Percentiles rank a stretch among this genome's conserved stretches.
These are phyloP conservation scores for Epinephelus coioides DNA, from an alignment of 2,797 vertebrate genomes.

Conservation along the genomic window DNA sequence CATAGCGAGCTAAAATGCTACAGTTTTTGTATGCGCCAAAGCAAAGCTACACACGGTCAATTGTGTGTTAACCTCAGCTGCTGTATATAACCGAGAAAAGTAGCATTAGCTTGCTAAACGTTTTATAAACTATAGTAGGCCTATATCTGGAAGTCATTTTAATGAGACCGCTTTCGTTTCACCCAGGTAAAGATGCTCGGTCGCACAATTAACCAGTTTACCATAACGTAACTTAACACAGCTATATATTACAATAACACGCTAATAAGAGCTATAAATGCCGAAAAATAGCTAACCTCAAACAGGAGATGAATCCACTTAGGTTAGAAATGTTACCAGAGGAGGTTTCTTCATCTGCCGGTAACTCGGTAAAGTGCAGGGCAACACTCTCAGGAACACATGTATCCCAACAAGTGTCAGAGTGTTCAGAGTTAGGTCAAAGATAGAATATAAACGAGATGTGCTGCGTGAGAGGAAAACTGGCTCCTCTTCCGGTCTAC, in stretches of 20 bases:
- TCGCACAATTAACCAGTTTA: neutral
- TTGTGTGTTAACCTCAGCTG: neutral
- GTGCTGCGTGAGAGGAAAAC: neutral
- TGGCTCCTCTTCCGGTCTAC: constrained; percentile 16
- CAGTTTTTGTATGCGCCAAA: neutral
- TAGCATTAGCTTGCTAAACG: neutral
- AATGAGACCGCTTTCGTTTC: neutral
- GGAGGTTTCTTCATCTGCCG: constrained; percentile 28
- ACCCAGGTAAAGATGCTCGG: neutral
- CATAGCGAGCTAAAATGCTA: constrained; percentile 46
- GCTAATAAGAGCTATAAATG: neutral
- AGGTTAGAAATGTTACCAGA: neutral
- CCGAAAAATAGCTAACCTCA: neutral
- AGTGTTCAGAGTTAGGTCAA: neutral
- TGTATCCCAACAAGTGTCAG: constrained; percentile 63
- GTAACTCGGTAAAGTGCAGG: neutral
- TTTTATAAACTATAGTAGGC: neutral
- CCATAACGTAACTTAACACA: neutral
- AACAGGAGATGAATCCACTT: constrained; percentile 7
- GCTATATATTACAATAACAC: neutral
- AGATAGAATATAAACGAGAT: constrained; percentile 6
- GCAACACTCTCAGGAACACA: constrained; percentile 33
- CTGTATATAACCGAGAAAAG: neutral
- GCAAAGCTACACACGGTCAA: neutral
- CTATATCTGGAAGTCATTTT: neutral